These are phyloP conservation scores for Brachystomella parvula DNA, from an alignment of 1,140 invertebrate species.

Conservation along the genomic window DNA sequence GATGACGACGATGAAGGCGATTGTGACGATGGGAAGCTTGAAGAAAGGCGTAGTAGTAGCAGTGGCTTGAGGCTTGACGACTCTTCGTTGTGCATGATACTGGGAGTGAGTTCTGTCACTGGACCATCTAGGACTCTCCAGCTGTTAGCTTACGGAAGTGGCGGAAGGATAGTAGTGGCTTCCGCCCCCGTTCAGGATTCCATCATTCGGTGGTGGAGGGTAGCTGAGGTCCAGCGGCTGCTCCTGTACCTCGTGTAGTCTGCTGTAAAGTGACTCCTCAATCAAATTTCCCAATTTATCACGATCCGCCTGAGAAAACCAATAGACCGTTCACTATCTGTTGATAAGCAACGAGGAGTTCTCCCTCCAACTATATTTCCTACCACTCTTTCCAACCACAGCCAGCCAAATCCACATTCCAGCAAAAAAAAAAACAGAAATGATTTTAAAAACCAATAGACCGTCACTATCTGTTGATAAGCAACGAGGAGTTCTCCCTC, in stretches of 20 bases:
- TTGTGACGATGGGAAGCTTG: not conserved
- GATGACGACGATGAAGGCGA: not conserved
- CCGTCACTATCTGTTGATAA: conserved; percentile 19
- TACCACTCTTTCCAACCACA: too few species aligned
- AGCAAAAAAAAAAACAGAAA: too few species aligned
- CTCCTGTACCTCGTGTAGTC: conserved; percentile 28
- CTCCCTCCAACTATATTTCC: too few species aligned
- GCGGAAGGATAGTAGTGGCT: not conserved
- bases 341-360: too few species aligned
- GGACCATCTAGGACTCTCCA: not conserved
- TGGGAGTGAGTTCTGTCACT: not conserved
- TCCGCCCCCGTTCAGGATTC: not conserved
- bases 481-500: too few species aligned
- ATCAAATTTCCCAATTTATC: conserved; percentile 64
- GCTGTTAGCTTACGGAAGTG: conserved; percentile 2
- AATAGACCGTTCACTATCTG: conserved; percentile 11
- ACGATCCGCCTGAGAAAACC: conserved; percentile 52
- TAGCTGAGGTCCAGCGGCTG: not conserved
- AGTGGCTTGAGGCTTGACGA: not conserved
- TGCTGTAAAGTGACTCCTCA: conserved; percentile 58
- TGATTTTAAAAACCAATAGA: conserved; percentile 23
- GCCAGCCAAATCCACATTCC: too few species aligned
- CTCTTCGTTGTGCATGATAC: not conserved
- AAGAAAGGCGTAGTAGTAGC: not conserved
- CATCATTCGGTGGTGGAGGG: not conserved